These are phyloP conservation scores for Tyrannus savana DNA, from an alignment of 2,113 vertebrate genomes.

Conservation along the genomic window DNA sequence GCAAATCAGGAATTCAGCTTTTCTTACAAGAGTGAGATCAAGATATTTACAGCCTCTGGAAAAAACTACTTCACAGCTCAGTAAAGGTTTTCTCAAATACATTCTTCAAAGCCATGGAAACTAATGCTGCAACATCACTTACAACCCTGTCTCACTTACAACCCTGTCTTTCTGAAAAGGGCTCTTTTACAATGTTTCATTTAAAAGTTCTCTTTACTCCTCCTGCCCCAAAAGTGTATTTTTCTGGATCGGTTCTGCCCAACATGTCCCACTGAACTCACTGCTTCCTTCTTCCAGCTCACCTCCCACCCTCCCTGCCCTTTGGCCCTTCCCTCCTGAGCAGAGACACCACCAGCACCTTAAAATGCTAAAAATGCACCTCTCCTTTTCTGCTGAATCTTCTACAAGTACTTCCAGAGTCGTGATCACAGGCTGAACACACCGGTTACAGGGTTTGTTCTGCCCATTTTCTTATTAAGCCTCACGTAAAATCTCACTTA, in stretches of 20 bases:
- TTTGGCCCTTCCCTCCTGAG: neutral
- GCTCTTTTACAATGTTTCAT: neutral
- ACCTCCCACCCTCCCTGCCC: neutral
- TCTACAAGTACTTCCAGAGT: neutral
- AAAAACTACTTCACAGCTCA: neutral
- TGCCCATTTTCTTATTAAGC: neutral
- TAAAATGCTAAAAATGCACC: neutral
- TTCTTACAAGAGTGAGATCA: neutral
- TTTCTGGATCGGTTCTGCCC: neutral
- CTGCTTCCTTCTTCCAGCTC: neutral
- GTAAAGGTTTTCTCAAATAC: neutral
- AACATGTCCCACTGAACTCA: neutral
- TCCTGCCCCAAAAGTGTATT: neutral
- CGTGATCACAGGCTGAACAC: neutral
- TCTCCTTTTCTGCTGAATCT: neutral
- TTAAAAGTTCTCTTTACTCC: neutral
- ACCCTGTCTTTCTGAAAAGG: neutral
- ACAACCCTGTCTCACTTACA: neutral
- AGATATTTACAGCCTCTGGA: neutral
- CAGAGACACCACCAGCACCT: constrained; percentile 7
- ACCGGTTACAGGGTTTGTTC: neutral
- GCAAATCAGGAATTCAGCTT: neutral
- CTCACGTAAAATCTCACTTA: neutral
- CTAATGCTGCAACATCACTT: neutral
- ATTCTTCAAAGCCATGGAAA: neutral